Conservation (phyloP, 2,797 vertebrate species). For the Crocidura indochinensis region DNA sequence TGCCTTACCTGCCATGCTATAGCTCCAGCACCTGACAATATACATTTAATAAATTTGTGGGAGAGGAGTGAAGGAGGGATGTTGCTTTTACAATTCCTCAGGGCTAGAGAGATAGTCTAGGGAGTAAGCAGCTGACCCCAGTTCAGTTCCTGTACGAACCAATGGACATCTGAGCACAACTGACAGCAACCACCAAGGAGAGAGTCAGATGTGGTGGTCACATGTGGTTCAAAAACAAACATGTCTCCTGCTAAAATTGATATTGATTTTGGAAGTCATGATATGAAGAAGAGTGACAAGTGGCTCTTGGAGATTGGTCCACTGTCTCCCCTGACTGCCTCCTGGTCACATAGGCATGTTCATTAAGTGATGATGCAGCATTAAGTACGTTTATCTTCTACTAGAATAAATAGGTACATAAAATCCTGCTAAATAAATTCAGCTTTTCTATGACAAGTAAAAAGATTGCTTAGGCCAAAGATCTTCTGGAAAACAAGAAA, state of each 20-base stretch:
- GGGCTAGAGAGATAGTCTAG: not conserved
- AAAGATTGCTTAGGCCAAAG: not conserved
- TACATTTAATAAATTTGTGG: not conserved
- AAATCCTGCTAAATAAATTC: slow-evolving; percentile 2
- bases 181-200: too few relatives aligned
- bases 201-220: too few relatives aligned
- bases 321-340: not conserved
- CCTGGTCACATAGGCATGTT: not conserved
- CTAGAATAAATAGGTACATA: slow-evolving; percentile 40
- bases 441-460: slow-evolving; percentile 1
- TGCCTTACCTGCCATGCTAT: too few relatives aligned
- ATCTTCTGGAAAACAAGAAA: slow-evolving; percentile 38
- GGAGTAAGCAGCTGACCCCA: not conserved
- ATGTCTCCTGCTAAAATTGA: not conserved
- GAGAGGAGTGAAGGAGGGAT: not conserved
- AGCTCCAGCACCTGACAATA: too few relatives aligned
- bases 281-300: fast-evolving
- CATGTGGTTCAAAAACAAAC: too few relatives aligned
- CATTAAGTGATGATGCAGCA: not conserved
- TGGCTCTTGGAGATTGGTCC: too few relatives aligned
- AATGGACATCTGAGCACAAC: too few relatives aligned
- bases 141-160: too few relatives aligned
- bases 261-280: not conserved
- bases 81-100: not conserved
- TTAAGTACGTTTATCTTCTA: not conserved